Evolutionary conservation across 2,113 vertebrate species (phyloP).

Genomic region (Ammodytes dubius): DNA sequence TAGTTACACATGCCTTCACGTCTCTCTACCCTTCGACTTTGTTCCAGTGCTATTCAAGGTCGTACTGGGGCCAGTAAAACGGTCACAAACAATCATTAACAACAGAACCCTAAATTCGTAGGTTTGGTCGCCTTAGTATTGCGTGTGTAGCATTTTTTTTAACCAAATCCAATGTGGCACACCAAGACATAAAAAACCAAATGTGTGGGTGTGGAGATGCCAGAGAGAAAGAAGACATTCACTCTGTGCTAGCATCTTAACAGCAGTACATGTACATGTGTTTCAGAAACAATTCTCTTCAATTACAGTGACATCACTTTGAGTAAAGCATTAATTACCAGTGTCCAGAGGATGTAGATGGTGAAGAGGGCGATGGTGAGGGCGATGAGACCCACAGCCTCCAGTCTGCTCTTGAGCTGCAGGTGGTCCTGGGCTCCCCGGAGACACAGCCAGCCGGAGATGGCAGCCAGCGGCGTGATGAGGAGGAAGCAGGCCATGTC

Average conservation of each 20-base stretch:
- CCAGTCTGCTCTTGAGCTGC: slow-evolving; percentile 95
- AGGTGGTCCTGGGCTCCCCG: slow-evolving; percentile 96
- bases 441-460: slow-evolving; percentile 97
- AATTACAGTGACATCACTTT: neutral
- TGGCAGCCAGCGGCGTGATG: slow-evolving; percentile 95
- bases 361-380: slow-evolving; percentile 98
- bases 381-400: slow-evolving; percentile 96
- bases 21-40: slow-evolving; percentile 3
- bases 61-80: neutral
- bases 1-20: neutral
- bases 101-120: neutral
- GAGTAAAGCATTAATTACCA: slow-evolving; percentile 83
- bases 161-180: slow-evolving; percentile 1
- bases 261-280: neutral
- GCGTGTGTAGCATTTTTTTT: neutral
- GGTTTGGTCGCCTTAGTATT: neutral
- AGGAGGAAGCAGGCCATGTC: slow-evolving; percentile 99
- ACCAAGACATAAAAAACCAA: neutral
- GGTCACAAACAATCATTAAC: neutral
- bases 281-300: neutral
- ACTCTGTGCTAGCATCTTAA: neutral
- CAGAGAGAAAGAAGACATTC: neutral
- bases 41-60: slow-evolving; percentile 1
- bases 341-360: slow-evolving; percentile 98
- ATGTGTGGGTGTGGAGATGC: slow-evolving; percentile 18